phyloP scores from a whole-genome alignment of 2,113 vertebrate species.

The Callospermophilus lateralis region DNA sequence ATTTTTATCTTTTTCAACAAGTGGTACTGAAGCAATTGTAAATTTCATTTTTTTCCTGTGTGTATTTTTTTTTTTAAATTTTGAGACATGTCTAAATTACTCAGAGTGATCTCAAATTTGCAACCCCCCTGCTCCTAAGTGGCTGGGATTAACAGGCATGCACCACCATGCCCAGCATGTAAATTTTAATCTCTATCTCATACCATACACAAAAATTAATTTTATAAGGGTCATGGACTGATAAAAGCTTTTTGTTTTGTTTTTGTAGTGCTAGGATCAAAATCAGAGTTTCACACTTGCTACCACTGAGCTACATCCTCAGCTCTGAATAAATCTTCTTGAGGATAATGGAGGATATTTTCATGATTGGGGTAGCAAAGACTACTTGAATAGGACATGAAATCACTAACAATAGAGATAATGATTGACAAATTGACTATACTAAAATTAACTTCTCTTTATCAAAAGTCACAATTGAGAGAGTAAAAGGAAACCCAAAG shows the following conservation, averaged over 20 bases:
- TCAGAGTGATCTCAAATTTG: too few species aligned
- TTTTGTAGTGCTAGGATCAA: background rate
- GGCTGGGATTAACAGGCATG: too few species aligned
- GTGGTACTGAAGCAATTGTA: background rate
- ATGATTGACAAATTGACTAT: background rate
- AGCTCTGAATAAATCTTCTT: background rate
- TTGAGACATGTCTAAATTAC: too few species aligned
- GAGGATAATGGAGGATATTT: background rate
- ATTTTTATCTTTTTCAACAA: constrained; percentile 6
- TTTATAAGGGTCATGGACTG: background rate
- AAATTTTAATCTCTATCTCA: background rate
- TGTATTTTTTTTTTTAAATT: too few species aligned
- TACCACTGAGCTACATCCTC: background rate
- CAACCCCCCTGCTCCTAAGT: too few species aligned
- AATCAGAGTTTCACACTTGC: background rate
- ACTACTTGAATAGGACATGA: background rate
- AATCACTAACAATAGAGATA: background rate
- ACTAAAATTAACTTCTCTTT: background rate
- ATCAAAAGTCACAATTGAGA: background rate
- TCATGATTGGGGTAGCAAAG: background rate
- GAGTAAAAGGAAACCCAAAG: background rate
- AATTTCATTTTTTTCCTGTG: background rate
- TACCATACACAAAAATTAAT: background rate
- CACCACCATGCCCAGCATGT: too few species aligned
- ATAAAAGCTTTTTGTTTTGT: background rate